Conservation (phyloP, 2,797 vertebrate species). For the Hoplostethus atlanticus region DNA sequence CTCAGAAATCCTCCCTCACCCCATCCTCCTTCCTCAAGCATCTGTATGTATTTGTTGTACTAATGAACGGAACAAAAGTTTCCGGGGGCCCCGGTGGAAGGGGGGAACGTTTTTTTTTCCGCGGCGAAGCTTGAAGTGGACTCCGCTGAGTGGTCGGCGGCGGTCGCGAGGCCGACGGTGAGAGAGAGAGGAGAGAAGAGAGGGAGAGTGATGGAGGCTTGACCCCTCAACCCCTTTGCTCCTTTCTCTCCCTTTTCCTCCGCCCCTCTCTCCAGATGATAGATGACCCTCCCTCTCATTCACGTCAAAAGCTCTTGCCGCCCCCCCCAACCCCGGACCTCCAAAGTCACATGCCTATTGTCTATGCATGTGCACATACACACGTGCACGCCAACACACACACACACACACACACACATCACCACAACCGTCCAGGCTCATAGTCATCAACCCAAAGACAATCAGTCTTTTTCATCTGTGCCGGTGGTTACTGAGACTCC, state of each 20-base stretch:
- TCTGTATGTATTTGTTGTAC: slow-evolving; percentile 80
- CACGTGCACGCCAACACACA: slow-evolving; percentile 1
- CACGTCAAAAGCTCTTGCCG: slow-evolving; percentile 64
- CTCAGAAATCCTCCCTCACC: slow-evolving; percentile 55
- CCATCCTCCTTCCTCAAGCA: slow-evolving; percentile 60
- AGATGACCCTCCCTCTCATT: slow-evolving; percentile 79
- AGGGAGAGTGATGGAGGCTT: slow-evolving; percentile 65
- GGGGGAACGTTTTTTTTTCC: slow-evolving; percentile 16
- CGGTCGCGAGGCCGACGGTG: slow-evolving; percentile 44
- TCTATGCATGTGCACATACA: slow-evolving; percentile 59
- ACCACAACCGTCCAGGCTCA: slow-evolving; percentile 1
- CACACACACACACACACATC: slow-evolving; percentile 16
- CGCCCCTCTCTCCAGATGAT: slow-evolving; percentile 71
- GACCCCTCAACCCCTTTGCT: slow-evolving; percentile 59
- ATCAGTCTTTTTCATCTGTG: slow-evolving; percentile 77
- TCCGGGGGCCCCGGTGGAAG: slow-evolving; percentile 53
- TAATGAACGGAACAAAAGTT: slow-evolving; percentile 78
- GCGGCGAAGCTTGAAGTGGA: slow-evolving; percentile 39
- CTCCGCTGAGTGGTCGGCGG: slow-evolving; percentile 58
- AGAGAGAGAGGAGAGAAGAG: slow-evolving; percentile 20
- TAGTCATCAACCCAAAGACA: slow-evolving; percentile 58
- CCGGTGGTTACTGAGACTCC: slow-evolving; percentile 34
- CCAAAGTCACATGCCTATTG: slow-evolving; percentile 62
- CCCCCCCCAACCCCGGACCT: slow-evolving; percentile 26
- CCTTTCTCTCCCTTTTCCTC: slow-evolving; percentile 57